These are phyloP conservation scores for Zapornia atra DNA, from an alignment of 2,113 vertebrate genomes.

Conservation along the genomic window DNA sequence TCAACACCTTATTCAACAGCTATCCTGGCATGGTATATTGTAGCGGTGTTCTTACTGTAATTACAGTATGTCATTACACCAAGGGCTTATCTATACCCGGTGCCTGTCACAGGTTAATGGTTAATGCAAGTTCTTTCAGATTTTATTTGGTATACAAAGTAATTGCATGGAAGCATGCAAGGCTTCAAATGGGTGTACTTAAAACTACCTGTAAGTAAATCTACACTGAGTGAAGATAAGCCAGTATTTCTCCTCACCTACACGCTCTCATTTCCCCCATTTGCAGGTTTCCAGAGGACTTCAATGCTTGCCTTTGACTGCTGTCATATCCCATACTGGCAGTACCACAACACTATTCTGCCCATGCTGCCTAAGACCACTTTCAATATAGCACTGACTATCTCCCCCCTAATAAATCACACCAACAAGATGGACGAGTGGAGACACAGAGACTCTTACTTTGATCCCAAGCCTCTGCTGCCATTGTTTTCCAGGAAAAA, in stretches of 20 bases:
- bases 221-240: not conserved
- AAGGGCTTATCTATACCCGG: not conserved
- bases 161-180: not conserved
- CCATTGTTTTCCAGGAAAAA: not conserved
- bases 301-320: not conserved
- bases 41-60: not conserved
- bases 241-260: not conserved
- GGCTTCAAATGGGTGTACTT: not conserved
- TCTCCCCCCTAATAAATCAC: not conserved
- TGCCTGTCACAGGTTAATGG: not conserved
- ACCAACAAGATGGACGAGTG: accelerated
- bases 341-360: not conserved
- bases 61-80: not conserved
- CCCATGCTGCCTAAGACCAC: not conserved
- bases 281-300: not conserved
- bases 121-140: not conserved
- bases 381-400: not conserved
- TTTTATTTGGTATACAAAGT: not conserved
- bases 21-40: not conserved
- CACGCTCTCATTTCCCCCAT: not conserved
- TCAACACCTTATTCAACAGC: not conserved
- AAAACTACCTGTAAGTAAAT: not conserved
- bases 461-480: not conserved
- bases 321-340: not conserved
- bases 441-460: not conserved